Base-by-base conservation (phyloP, 2,797 vertebrate genomes). In the Chiropotes sagulatus region DNA sequence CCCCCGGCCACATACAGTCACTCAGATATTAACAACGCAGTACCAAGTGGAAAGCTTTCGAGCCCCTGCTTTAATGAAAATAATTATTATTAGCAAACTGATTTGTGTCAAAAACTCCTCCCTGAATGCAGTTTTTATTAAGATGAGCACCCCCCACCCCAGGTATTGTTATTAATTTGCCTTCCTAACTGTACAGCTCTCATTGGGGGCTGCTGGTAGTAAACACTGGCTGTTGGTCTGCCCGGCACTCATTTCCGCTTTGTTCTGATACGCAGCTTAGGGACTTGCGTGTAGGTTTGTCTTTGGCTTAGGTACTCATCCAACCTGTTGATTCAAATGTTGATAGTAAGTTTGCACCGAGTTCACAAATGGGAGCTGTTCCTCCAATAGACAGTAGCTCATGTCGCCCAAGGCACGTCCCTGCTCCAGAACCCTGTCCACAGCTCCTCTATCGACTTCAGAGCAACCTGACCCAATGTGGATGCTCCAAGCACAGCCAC, bases 71-170 rank as follows among this genome's bases (percentile, higher is more conserved):
- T 84, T 88, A 75, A 44, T 26, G 76, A 50, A 83, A 94, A 73
- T 93, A 82, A 76, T 82, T 72, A 30, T 57, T 85, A 90, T 93
- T 67, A 94, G 72, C 73, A 80, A 81, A 94, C 14, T n/a, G 76
- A 84, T 73, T 33, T 9, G 11, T 72, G 36, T 70, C 90, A 80
- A 64, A 64, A 70, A 41, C 30, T 61, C 26, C 58, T 73, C 39
- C 70, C 24, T 84, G 54, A 39, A 87, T 64, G 52, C 6, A 26
- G 28, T 22, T 90, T 70, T 81, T 50, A 48, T 33, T n/a, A 39
- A 72, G 78, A 73, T 20, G 33, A 78, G 50, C 48, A 19, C 20
- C 13, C 2, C 20, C 48, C 7, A 64, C 20, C 57, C 61, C 8
- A 30, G 36, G 26, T 44, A 19, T 26, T 58, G 7, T 33, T 48